Evolutionary conservation across 2,888 invertebrate species (phyloP).

Genomic region (Parelbella ahira): DNA sequence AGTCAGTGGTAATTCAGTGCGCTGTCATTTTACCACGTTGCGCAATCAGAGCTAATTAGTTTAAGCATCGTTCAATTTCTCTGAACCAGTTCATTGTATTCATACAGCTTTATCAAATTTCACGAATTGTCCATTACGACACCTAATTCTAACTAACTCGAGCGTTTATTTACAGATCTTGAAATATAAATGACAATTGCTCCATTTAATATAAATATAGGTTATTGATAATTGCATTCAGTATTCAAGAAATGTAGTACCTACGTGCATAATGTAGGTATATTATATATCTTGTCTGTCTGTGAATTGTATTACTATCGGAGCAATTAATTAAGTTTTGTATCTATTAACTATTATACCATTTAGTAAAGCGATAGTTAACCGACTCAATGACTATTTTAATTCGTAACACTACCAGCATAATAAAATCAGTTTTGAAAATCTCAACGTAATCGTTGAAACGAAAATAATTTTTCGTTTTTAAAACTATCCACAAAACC

Average conservation of each 20-base stretch:
- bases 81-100: slow-evolving; percentile 1
- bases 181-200: slow-evolving; percentile 7
- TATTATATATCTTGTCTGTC: no score
- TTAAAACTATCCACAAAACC: no score
- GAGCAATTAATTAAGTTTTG: no score
- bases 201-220: slow-evolving; percentile 9
- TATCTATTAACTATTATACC: no score
- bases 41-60: slow-evolving; percentile 23
- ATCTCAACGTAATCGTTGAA: no score
- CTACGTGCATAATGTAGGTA: no score
- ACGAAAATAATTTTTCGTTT: no score
- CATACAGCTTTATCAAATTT: slow-evolving; percentile 12
- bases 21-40: neutral
- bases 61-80: slow-evolving; percentile 19
- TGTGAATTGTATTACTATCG: no score
- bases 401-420: no score
- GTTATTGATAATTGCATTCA: slow-evolving; percentile 1
- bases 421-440: no score
- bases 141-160: slow-evolving; percentile 2
- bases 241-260: slow-evolving; percentile 1
- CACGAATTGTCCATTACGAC: slow-evolving; percentile 7
- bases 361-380: no score
- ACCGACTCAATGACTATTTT: no score
- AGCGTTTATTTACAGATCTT: neutral
- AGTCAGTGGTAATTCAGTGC: slow-evolving; percentile 3